Conservation (phyloP, 2,113 vertebrate genomes). For the Pelodiscus sinensis region DNA sequence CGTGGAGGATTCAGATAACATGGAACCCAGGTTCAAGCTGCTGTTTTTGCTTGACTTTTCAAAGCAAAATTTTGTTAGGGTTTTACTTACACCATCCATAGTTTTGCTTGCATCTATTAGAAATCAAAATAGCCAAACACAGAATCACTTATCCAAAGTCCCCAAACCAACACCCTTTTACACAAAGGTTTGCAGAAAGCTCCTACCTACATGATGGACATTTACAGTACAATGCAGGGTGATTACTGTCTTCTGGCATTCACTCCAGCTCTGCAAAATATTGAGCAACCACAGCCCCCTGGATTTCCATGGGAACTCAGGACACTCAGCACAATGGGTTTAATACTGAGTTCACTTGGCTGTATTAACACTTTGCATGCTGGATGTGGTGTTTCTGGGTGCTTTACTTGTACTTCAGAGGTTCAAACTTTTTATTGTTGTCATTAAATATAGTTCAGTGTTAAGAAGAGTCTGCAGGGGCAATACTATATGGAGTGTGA, state of each 20-base stretch:
- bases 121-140: not conserved
- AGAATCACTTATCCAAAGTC: not conserved
- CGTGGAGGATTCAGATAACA: not conserved
- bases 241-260: not conserved
- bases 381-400: not conserved
- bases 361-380: not conserved
- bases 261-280: not conserved
- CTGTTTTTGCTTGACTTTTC: not conserved
- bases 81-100: not conserved
- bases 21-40: not conserved
- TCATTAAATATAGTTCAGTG: not conserved
- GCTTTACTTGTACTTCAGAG: not conserved
- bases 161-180: not conserved
- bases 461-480: not conserved
- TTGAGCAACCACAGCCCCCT: not conserved
- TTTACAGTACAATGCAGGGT: not conserved
- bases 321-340: not conserved
- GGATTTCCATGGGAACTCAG: not conserved
- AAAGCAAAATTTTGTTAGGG: not conserved
- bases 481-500: not conserved
- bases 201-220: not conserved
- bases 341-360: not conserved
- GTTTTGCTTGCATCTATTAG: not conserved
- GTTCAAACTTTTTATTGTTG: not conserved
- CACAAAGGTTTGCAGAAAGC: not conserved